phyloP scores from a whole-genome alignment of 1,140 invertebrate genomes.

The Rhizoglyphus robini region DNA sequence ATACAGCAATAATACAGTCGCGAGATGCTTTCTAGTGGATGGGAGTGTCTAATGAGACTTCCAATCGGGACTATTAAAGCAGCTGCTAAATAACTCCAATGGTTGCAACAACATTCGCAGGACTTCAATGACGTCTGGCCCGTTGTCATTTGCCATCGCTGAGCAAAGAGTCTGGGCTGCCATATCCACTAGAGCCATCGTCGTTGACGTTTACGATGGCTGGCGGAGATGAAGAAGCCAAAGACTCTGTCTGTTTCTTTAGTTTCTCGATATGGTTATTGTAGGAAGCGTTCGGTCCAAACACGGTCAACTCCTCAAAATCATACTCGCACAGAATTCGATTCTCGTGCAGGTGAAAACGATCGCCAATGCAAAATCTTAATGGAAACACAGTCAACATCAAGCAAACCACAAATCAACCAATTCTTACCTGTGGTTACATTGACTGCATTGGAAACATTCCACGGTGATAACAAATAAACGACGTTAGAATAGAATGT shows the following conservation, averaged over 20 bases:
- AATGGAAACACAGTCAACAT: too few species aligned
- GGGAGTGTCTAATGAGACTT: too few species aligned
- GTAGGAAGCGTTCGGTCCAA: conserved; percentile 38
- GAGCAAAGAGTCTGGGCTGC: conserved; percentile 30
- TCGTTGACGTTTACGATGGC: conserved; percentile 27
- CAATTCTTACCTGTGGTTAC: conserved; percentile 69
- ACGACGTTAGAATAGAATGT: background rate
- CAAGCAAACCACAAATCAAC: background rate
- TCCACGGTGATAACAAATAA: conserved; percentile 46
- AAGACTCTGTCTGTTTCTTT: conserved; percentile 58
- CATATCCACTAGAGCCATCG: conserved; percentile 37
- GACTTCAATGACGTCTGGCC: too few species aligned
- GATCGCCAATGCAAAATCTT: conserved; percentile 87
- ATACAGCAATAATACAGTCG: too few species aligned
- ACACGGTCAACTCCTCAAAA: conserved; percentile 76
- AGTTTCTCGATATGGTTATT: conserved; percentile 51
- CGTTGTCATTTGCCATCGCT: conserved; percentile 21
- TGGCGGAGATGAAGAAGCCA: conserved; percentile 21
- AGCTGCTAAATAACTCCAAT: too few species aligned
- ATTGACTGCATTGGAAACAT: conserved; percentile 90
- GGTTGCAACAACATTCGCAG: too few species aligned
- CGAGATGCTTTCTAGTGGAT: too few species aligned
- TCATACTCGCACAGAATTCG: conserved; percentile 87
- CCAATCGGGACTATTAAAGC: too few species aligned
- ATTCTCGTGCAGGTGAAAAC: conserved; percentile 81